Evolutionary conservation across 2,888 invertebrate genomes (phyloP), one percentile per base, ranked within the genome.

Genomic region (Nemotelus pantherinus): DNA sequence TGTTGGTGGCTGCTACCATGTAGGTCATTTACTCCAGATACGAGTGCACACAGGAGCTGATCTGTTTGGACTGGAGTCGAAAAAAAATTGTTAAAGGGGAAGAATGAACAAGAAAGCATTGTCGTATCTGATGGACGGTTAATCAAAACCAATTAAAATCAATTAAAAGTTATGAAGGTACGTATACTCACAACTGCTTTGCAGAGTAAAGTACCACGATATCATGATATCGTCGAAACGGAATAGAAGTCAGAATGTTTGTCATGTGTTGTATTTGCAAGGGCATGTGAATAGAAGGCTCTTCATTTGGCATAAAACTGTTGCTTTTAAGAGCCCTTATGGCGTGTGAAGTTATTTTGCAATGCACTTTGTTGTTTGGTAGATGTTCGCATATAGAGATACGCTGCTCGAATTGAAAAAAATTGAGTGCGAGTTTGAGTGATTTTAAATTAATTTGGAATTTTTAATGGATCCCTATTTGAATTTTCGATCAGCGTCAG

Each of bases 111-210:
- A 76, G 65, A 55, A 76, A 65, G n/a, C 53, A 76, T 65, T 25
- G 47, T 25, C 25, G n/a, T 47, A 60, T 41, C 74, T 74, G 58
- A 48, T 47, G 39, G 60, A 74, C 74, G 70, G 77, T 71, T 77
- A 77, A 77, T 77, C 77, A 77, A 70, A 77, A 63, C 60, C 77
- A 77, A 77, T 77, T 77, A 77, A 77, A 55, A 77, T 77, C 77
- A 77, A 77, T 77, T 77, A 77, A 77, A 77, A 77, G 70, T 77
- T 70, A 77, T 77, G 77, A 77, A 77, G 77, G 77, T 77, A 77
- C 63, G 60, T 41, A 44, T 50, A 74, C 60, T 74, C 48, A 74
- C 63, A 63, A 48, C 41, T 41, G 70, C 55, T 41, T 44, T 70
- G 53, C 53, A 55, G 55, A 70, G 55, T 70, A 43, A 39, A 53